Percentiles rank a stretch among this genome's conserved stretches.
phyloP scores from a whole-genome alignment of 2,113 vertebrate species.

The Alaudala cheleensis region DNA sequence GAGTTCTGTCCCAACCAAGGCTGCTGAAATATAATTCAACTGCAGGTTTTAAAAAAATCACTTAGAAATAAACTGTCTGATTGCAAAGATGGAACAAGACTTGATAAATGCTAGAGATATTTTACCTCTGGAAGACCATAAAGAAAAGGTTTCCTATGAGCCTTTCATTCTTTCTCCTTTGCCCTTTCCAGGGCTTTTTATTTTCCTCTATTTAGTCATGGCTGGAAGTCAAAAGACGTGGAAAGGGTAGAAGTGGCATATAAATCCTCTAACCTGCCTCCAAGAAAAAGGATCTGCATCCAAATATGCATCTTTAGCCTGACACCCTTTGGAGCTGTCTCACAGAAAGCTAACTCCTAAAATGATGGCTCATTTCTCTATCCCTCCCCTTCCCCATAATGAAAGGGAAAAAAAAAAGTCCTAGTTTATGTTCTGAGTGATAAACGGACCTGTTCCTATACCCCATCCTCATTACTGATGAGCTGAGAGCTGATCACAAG shows the following conservation, averaged over 20 bases:
- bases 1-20: not conserved
- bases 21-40: not conserved
- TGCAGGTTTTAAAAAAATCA: not conserved
- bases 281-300: not conserved
- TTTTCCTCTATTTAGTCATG: not conserved
- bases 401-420: not conserved
- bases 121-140: not conserved
- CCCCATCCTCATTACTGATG: not conserved
- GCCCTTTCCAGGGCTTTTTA: conserved; percentile 8
- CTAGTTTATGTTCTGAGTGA: conserved; percentile 2
- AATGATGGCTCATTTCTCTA: not conserved
- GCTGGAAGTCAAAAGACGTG: not conserved
- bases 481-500: not conserved
- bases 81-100: not conserved
- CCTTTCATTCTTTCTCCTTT: not conserved
- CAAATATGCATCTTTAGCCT: not conserved
- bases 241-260: not conserved
- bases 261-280: not conserved
- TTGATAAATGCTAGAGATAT: conserved; percentile 12
- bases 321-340: not conserved
- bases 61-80: not conserved
- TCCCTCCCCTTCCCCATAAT: not conserved
- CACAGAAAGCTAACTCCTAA: not conserved
- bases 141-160: not conserved
- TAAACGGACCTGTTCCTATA: not conserved